phyloP scores from a whole-genome alignment of 1,140 invertebrate genomes.

The Elysia chlorotica region DNA sequence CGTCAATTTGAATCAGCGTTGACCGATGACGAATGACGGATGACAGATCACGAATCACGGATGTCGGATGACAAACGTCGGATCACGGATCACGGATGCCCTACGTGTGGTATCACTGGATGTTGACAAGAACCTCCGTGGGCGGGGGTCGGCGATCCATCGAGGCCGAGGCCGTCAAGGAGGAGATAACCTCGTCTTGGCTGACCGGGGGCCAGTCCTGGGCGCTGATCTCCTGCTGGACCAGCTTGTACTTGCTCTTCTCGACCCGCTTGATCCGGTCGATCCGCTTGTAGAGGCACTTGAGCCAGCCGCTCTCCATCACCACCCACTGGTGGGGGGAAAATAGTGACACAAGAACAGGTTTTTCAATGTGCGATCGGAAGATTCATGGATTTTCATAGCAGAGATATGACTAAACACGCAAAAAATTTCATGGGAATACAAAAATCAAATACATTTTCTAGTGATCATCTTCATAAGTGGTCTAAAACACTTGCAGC shows the following conservation, averaged over 20 bases:
- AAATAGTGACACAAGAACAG: neutral
- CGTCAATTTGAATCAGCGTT: no score
- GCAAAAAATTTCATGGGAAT: neutral
- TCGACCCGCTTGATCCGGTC: conserved; percentile 19
- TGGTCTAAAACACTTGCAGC: neutral
- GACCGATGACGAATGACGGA: no score
- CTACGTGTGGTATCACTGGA: no score
- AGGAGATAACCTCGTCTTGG: conserved; percentile 29
- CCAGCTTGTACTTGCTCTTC: conserved; percentile 32
- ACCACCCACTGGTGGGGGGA: conserved; percentile 34
- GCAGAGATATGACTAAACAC: neutral
- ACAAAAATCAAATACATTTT: neutral
- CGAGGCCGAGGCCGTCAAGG: neutral
- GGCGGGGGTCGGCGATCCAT: no score
- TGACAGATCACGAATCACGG: no score
- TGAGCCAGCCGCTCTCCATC: conserved; percentile 34
- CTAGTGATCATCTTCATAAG: neutral
- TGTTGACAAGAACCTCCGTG: no score
- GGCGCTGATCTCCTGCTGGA: conserved; percentile 35
- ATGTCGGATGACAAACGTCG: no score
- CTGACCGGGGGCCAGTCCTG: conserved; percentile 47
- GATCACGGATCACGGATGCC: no score
- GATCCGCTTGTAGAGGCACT: conserved; percentile 27
- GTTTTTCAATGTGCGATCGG: neutral
- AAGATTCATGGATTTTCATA: neutral